Base-by-base conservation (phyloP, 1,140 invertebrate genomes). In the Cepaea nemoralis region DNA sequence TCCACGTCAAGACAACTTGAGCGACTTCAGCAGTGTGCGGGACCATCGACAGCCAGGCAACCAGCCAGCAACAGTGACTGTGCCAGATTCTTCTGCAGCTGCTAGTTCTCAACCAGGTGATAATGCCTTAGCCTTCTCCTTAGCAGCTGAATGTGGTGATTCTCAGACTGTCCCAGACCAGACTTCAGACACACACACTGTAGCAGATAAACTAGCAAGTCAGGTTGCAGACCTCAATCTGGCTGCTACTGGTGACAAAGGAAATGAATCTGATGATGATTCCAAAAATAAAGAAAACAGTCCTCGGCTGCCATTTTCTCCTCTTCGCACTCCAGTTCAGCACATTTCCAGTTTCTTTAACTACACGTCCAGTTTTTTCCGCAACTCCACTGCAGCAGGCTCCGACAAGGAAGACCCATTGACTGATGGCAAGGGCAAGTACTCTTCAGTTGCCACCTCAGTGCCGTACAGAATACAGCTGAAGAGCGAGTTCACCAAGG, bases 261-360 rank as follows among this genome's bases (percentile, higher is more conserved):
- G n/a, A 73, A 31, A 40, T 42, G 70, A 40, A 42, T 12, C 37
- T 42, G 39, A n/a, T 73, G 76, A 77, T 2, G 76, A 42, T n/a
- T 59, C 76, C 39, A 63, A 63, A 63, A 19, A 1, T 27, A 33
- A 14, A 27, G 24, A 35, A 22, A 33, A n/a, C 40, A 70, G 27
- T 35, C 63, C 74, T 0, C 35, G n/a, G 27, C 76, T 76, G 3
- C 69, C 79, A 0, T 83, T 83, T 55, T 81, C 79, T 27, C 77
- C 82, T 1, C 50, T 83, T 33, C 69, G 82, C 16, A 76, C 77
- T 2, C 80, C 79, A 48, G 78, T 69, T 22, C 83, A 83, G 50
- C 82, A 83, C 16, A 33, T 83, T 8, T 77, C 79, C 50, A 77
- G 66, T 69, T 81, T 83, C 5, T 67, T 78, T n/a, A 70, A 77